Evolutionary conservation across 2,797 vertebrate genomes (phyloP).

Genomic region (Pangasius sanitwongsei): DNA sequence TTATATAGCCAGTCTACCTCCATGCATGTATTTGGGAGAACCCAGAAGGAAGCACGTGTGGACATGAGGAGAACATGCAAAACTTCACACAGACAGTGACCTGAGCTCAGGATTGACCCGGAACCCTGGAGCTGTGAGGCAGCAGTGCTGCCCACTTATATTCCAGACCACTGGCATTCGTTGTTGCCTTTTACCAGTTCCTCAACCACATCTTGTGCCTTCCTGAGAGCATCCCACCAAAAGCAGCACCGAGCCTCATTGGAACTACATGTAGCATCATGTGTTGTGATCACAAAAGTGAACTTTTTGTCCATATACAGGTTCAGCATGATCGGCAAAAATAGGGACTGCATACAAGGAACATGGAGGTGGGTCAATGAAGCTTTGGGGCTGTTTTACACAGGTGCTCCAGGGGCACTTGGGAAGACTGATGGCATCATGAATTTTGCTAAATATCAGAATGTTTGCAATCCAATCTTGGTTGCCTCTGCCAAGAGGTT

Average conservation of each 20-base stretch:
- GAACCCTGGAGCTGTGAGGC: not conserved
- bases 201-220: not conserved
- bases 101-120: not conserved
- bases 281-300: not conserved
- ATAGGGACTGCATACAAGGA: not conserved
- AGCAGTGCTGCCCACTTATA: not conserved
- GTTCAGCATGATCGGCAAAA: not conserved
- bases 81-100: not conserved
- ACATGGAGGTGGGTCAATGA: not conserved
- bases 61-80: not conserved
- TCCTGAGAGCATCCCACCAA: not conserved
- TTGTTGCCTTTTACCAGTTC: not conserved
- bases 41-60: not conserved
- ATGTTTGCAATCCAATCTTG: not conserved
- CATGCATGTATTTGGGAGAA: not conserved
- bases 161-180: not conserved
- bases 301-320: not conserved
- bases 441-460: not conserved
- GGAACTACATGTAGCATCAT: not conserved
- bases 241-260: not conserved
- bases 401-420: no score
- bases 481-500: not conserved
- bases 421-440: no score
- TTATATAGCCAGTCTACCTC: not conserved
- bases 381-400: not conserved